phyloP scores from a whole-genome alignment of 2,113 vertebrate species.

The Junco hyemalis region DNA sequence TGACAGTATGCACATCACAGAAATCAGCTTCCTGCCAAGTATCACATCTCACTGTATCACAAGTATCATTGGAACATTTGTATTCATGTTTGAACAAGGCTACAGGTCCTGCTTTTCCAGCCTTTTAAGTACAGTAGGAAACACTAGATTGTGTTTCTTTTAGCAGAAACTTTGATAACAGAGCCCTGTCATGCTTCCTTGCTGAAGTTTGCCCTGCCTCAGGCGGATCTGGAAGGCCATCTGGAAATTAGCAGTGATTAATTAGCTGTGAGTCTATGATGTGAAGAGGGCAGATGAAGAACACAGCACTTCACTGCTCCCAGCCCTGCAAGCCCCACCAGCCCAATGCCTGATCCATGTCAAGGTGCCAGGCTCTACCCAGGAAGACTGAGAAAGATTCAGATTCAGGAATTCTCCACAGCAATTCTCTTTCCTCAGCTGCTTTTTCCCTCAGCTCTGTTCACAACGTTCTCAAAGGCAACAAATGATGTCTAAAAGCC shows the following conservation, averaged over 20 bases:
- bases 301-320: background rate
- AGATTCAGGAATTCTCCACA: background rate
- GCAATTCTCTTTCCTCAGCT: background rate
- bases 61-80: background rate
- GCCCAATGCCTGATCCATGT: fast-evolving
- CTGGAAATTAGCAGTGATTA: slow-evolving; percentile 42
- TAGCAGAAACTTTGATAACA: background rate
- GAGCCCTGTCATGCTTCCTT: background rate
- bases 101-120: background rate
- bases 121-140: background rate
- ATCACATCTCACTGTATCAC: background rate
- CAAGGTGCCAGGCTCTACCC: background rate
- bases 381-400: background rate
- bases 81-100: background rate
- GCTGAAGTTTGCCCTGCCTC: background rate
- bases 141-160: background rate
- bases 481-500: background rate
- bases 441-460: background rate
- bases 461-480: background rate
- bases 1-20: background rate
- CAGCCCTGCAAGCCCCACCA: background rate
- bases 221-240: slow-evolving; percentile 30
- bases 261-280: slow-evolving; percentile 17
- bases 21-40: background rate
- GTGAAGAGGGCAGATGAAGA: slow-evolving; percentile 16